Percentiles rank a stretch among this genome's conserved stretches.
These are phyloP conservation scores for Orientallactaga sibirica DNA, from an alignment of 2,797 vertebrate species.

Conservation along the genomic window DNA sequence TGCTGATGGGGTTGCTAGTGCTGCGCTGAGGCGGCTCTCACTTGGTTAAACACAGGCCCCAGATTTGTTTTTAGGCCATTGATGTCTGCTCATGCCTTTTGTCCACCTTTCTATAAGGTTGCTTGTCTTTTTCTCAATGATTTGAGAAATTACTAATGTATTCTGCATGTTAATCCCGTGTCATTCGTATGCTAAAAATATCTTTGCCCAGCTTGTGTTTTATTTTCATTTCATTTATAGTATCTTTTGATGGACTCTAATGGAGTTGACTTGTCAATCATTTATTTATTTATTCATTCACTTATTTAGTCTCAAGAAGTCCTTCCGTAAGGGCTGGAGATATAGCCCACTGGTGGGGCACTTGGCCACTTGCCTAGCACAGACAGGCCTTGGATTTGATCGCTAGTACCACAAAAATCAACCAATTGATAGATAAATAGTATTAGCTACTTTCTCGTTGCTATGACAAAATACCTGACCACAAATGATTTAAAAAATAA, in stretches of 20 bases:
- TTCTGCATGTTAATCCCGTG: neutral
- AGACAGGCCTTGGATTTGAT: neutral
- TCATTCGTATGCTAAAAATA: neutral
- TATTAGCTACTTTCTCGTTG: no score
- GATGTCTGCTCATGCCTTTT: neutral
- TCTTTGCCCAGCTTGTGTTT: neutral
- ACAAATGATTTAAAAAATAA: no score
- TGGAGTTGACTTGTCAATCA: neutral
- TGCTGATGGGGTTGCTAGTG: neutral
- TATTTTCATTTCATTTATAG: neutral
- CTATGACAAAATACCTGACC: no score
- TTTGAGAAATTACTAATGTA: neutral
- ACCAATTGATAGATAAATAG: neutral
- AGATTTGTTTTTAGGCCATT: neutral
- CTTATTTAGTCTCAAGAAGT: neutral
- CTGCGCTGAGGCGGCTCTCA: no score
- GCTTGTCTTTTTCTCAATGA: slow-evolving; percentile 2
- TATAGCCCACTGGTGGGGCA: neutral
- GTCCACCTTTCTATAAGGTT: neutral
- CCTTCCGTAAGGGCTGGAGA: neutral
- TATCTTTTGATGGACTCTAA: neutral
- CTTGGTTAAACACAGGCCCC: neutral
- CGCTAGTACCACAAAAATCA: neutral
- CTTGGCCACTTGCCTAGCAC: neutral
- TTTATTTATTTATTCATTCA: no score